phyloP scores from a whole-genome alignment of 1,140 invertebrate species.

The Drosophila obscura region DNA sequence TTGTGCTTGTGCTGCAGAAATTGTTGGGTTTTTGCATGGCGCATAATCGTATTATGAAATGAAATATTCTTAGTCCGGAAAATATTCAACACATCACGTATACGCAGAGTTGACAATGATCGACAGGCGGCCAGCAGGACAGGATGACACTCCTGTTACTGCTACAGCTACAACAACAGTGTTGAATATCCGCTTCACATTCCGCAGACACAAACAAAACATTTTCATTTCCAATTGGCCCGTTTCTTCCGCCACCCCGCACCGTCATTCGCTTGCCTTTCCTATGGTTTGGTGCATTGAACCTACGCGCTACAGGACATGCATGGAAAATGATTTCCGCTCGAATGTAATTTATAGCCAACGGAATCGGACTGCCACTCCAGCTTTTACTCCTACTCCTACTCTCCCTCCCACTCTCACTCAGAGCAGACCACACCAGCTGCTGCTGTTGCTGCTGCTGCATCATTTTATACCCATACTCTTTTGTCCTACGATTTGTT shows the following conservation, averaged over 20 bases:
- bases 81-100: conserved; percentile 26
- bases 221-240: conserved; percentile 38
- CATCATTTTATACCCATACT: conserved; percentile 18
- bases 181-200: conserved; percentile 62
- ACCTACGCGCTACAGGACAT: conserved; percentile 24
- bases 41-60: conserved; percentile 45
- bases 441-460: too few relatives aligned
- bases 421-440: conserved; percentile 6
- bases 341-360: conserved; percentile 74
- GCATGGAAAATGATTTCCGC: conserved; percentile 73
- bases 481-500: conserved; percentile 47
- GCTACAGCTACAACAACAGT: conserved; percentile 34
- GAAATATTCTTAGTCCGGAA: conserved; percentile 4
- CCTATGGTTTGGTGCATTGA: conserved; percentile 4
- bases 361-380: conserved; percentile 6
- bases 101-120: conserved; percentile 37
- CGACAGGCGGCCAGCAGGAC: conserved; percentile 1
- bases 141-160: conserved; percentile 51
- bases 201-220: conserved; percentile 54
- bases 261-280: not conserved
- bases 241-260: conserved; percentile 1
- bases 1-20: conserved; percentile 47
- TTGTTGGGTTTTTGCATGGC: conserved; percentile 22
- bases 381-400: not conserved
- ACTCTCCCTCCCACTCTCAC: too few relatives aligned